Percentiles rank a stretch among this genome's conserved stretches.
phyloP scores from a whole-genome alignment of 1,140 invertebrate species.

The Lutraria rhynchaena region DNA sequence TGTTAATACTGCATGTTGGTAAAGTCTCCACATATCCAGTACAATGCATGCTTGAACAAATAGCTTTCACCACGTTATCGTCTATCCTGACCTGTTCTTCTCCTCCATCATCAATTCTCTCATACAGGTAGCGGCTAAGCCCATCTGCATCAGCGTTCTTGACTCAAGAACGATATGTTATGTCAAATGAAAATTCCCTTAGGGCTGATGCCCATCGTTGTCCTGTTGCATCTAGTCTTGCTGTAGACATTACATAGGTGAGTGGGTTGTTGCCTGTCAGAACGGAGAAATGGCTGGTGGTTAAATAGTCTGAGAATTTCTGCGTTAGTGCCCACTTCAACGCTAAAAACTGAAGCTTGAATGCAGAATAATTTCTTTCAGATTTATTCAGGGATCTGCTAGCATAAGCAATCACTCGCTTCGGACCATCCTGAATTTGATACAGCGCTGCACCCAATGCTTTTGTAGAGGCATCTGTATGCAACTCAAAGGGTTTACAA shows the following conservation, averaged over 20 bases:
- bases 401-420: constrained; percentile 62
- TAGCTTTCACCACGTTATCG: background rate
- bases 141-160: too few species aligned
- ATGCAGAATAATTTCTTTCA: constrained; percentile 45
- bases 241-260: constrained; percentile 18
- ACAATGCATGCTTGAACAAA: background rate
- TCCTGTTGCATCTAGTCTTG: too few species aligned
- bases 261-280: constrained; percentile 57
- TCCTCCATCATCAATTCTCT: too few species aligned
- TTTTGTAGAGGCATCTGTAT: constrained; percentile 60
- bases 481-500: constrained; percentile 49
- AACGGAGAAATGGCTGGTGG: constrained; percentile 46
- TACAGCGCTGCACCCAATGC: constrained; percentile 71
- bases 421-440: constrained; percentile 64
- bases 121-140: too few species aligned
- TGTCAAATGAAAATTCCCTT: too few species aligned
- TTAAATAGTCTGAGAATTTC: constrained; percentile 59
- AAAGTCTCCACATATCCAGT: background rate
- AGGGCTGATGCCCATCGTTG: too few species aligned
- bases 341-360: constrained; percentile 54
- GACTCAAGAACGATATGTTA: too few species aligned
- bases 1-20: constrained; percentile 10
- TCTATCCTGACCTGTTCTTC: background rate
- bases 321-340: constrained; percentile 49
- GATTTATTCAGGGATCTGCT: constrained; percentile 25